Percentiles rank a stretch among this genome's conserved stretches.
Evolutionary conservation across 2,888 invertebrate genomes (phyloP).

Genomic region (Patella depressa): DNA sequence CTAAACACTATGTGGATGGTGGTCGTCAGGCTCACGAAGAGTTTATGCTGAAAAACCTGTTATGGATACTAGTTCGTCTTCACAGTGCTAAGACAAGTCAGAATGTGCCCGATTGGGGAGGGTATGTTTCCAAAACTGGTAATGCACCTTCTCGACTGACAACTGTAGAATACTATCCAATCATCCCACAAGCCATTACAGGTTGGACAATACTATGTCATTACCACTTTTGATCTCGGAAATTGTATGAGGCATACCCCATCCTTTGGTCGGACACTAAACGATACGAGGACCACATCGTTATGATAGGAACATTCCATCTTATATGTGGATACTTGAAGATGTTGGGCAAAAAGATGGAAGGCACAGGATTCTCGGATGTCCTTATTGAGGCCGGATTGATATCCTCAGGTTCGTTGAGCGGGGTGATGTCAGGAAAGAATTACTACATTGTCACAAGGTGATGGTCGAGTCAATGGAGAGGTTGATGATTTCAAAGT

Average conservation of each 20-base stretch:
- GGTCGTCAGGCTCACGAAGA: too few relatives aligned
- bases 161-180: constrained; percentile 45
- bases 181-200: constrained; percentile 43
- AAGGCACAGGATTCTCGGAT: constrained; percentile 32
- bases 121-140: constrained; percentile 39
- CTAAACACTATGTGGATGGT: too few relatives aligned
- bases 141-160: constrained; percentile 31
- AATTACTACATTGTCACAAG: constrained; percentile 38
- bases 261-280: constrained; percentile 34
- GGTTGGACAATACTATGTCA: constrained; percentile 38
- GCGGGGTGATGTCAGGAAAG: constrained; percentile 31
- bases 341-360: constrained; percentile 37
- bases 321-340: background rate
- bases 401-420: constrained; percentile 29
- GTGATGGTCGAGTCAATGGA: constrained; percentile 29
- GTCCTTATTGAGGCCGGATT: constrained; percentile 33
- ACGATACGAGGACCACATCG: constrained; percentile 31
- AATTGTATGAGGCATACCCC: constrained; percentile 44
- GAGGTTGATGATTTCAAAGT: constrained; percentile 32
- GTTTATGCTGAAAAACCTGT: too few relatives aligned
- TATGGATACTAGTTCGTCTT: too few relatives aligned
- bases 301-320: constrained; percentile 39
- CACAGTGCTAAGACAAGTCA: too few relatives aligned
- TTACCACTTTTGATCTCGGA: constrained; percentile 45
- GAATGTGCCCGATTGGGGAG: constrained; percentile 34